Conservation (phyloP, 2,888 invertebrate genomes). For the Maniola hyperantus region DNA sequence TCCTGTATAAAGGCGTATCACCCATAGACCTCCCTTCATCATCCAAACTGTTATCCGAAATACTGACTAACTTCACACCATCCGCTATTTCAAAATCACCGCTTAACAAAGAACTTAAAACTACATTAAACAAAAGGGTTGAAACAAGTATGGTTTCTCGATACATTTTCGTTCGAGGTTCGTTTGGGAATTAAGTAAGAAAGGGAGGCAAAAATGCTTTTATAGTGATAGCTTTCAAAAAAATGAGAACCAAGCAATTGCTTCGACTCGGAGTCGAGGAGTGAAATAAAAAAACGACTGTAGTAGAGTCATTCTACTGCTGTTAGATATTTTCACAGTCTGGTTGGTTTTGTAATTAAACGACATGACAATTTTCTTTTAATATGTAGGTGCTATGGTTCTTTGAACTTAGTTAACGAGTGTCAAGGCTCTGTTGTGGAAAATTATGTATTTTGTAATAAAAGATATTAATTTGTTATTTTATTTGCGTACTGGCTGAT, state of each 20-base stretch:
- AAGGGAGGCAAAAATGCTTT: slow-evolving; percentile 63
- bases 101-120: slow-evolving; percentile 58
- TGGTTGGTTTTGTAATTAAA: slow-evolving; percentile 32
- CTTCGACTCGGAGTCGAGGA: slow-evolving; percentile 50
- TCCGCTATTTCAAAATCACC: slow-evolving; percentile 83
- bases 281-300: slow-evolving; percentile 52
- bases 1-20: slow-evolving; percentile 79
- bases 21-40: slow-evolving; percentile 75
- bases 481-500: too few species aligned
- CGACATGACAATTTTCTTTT: slow-evolving; percentile 21
- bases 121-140: slow-evolving; percentile 46
- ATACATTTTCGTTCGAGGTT: slow-evolving; percentile 65
- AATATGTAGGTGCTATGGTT: not conserved
- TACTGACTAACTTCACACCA: slow-evolving; percentile 84
- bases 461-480: too few species aligned
- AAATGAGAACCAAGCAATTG: slow-evolving; percentile 70
- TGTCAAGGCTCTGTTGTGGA: not conserved
- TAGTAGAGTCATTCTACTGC: slow-evolving; percentile 49
- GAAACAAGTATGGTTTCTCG: slow-evolving; percentile 52
- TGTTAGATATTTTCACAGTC: slow-evolving; percentile 30
- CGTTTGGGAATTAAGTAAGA: slow-evolving; percentile 69
- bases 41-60: slow-evolving; percentile 72
- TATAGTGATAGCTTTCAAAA: slow-evolving; percentile 77
- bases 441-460: too few species aligned
- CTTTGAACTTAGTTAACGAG: not conserved